Percentiles rank a stretch among this genome's conserved stretches.
Conservation (phyloP, 2,888 invertebrate genomes). For the Phengaris alcon region DNA sequence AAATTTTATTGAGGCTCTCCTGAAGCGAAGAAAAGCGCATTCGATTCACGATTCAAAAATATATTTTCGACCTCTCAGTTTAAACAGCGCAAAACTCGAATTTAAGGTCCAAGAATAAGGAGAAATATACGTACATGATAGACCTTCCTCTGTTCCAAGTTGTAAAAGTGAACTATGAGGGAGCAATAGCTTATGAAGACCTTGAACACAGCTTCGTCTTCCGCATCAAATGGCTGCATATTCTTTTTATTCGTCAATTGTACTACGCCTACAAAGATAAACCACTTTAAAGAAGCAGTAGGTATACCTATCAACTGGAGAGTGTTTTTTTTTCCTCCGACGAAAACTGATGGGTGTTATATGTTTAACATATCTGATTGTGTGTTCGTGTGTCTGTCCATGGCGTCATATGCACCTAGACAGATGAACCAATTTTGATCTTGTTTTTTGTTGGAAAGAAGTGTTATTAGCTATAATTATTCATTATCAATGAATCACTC, state of each 20-base stretch:
- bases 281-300: not conserved
- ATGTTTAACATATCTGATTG: no score
- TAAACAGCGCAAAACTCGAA: not conserved
- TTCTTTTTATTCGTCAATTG: slow-evolving; percentile 78
- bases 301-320: no score
- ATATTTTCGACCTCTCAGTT: not conserved
- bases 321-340: no score
- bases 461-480: no score
- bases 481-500: no score
- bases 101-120: not conserved
- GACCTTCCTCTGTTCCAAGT: slow-evolving; percentile 69
- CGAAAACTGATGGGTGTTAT: no score
- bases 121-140: slow-evolving; percentile 52
- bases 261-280: slow-evolving; percentile 69
- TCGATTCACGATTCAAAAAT: not conserved
- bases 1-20: slow-evolving; percentile 66
- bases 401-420: no score
- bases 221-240: slow-evolving; percentile 63
- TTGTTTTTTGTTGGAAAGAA: no score
- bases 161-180: slow-evolving; percentile 78
- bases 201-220: slow-evolving; percentile 77
- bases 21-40: slow-evolving; percentile 39
- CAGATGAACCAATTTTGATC: no score
- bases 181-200: slow-evolving; percentile 80
- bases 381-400: no score